Conservation (phyloP, 2,888 invertebrate species). For the Ectropis crepuscularia region DNA sequence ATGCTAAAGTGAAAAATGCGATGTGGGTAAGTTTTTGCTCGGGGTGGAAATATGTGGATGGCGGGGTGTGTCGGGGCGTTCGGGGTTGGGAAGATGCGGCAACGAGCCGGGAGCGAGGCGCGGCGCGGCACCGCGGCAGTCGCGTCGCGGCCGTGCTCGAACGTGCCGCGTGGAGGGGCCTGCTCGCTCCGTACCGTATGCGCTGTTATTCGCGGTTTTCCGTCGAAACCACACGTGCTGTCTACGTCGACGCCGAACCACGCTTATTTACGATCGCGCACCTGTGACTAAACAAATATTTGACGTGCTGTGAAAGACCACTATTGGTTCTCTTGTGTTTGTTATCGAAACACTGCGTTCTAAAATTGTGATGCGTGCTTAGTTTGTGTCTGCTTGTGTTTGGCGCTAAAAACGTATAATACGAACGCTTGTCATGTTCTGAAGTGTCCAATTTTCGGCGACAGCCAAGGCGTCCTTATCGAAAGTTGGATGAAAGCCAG, state of each 20-base stretch:
- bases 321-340: slow-evolving; percentile 61
- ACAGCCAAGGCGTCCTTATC: slow-evolving; percentile 73
- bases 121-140: slow-evolving; percentile 63
- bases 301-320: slow-evolving; percentile 78
- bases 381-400: slow-evolving; percentile 60
- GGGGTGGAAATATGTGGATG: slow-evolving; percentile 55
- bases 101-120: slow-evolving; percentile 40
- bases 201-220: slow-evolving; percentile 76
- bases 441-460: slow-evolving; percentile 73
- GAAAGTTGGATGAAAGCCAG: slow-evolving; percentile 83
- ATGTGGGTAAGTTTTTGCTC: slow-evolving; percentile 51
- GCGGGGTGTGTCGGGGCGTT: slow-evolving; percentile 53
- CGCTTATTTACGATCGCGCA: slow-evolving; percentile 66
- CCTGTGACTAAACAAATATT: slow-evolving; percentile 78
- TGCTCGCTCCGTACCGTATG: slow-evolving; percentile 54
- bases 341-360: slow-evolving; percentile 56
- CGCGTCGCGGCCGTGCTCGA: slow-evolving; percentile 66
- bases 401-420: slow-evolving; percentile 34
- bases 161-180: slow-evolving; percentile 69
- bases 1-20: slow-evolving; percentile 57
- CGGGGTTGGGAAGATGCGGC: slow-evolving; percentile 65
- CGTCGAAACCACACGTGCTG: slow-evolving; percentile 78
- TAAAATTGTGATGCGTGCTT: slow-evolving; percentile 65
- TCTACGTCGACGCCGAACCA: slow-evolving; percentile 61
- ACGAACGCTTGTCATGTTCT: slow-evolving; percentile 54